Evolutionary conservation across 2,797 vertebrate species (phyloP).

Genomic region (Centropyge bicolor): DNA sequence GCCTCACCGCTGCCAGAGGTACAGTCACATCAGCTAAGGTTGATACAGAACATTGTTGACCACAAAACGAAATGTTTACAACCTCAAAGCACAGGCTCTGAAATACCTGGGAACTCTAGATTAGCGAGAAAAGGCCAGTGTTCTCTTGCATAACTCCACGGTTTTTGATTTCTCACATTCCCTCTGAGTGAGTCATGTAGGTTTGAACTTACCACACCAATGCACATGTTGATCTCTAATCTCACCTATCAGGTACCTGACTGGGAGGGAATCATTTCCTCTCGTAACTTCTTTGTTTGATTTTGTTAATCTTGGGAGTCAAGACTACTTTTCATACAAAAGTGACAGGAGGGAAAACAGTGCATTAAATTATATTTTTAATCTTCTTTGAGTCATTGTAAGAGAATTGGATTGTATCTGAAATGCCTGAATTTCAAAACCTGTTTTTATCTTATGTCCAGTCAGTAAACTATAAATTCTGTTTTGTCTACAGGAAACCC

Average conservation of each 20-base stretch:
- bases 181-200: neutral
- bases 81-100: neutral
- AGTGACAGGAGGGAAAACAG: neutral
- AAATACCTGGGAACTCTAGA: neutral
- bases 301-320: neutral
- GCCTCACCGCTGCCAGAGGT: constrained; percentile 75
- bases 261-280: neutral
- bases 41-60: neutral
- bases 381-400: neutral
- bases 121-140: neutral
- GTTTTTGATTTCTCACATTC: neutral
- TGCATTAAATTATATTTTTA: no score
- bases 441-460: neutral
- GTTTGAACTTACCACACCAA: neutral
- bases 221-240: neutral
- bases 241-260: neutral
- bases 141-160: neutral
- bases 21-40: neutral
- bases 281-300: neutral
- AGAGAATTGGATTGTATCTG: neutral
- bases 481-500: constrained; percentile 52
- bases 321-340: neutral
- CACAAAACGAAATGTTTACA: neutral
- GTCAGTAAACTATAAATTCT: neutral
- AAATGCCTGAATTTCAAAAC: neutral